Base-by-base conservation (phyloP, 1,140 invertebrate genomes). In the Eubasilissa regina region DNA sequence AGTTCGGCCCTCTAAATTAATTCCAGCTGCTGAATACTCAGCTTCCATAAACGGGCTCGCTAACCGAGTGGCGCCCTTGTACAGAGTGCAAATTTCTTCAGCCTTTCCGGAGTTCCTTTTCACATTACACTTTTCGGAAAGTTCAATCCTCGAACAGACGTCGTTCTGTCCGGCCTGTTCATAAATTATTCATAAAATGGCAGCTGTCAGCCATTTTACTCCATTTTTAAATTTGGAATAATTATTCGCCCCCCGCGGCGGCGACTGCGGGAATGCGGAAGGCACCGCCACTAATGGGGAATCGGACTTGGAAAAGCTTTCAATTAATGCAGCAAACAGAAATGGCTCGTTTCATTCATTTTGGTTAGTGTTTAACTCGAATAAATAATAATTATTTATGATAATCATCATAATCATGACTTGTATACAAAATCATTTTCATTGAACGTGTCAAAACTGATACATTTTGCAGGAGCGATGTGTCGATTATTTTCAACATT, bases 131-230 rank as follows among this genome's bases (percentile, higher is more conserved):
- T 51, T 8, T 51, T 15, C 48, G 48, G 25, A 35, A 51, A 51
- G 58, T 8, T 21, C 6, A 62, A 21, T 11, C 58, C 21, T 62
- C 12, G 15, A 62, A 68, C 43, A 44, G 13, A 47, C 35, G 12
- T 68, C 45, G 43, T 15, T 60, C 10, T 10, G 25, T 55, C 25
- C 74, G 58, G 47, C 47, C 74, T 21, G 56, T 76, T 81, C 76
- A 75, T 81, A 76, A 81, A 81, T 81, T 48, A 81, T 81, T 81
- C 77, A 81, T 81, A 66, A 81, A 81, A 81, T 68, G 73, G 62
- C 25, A 53, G 72, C 78, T 73, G 70, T 60, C 75, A 35, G 58
- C 80, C 53, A 77, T 81, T 81, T 75, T 68, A 44, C 58, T 47
- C 53, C 19, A 81, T 78, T 78, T 81, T 81, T 78, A 75, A 79